Percentiles rank a stretch among this genome's conserved stretches.
phyloP scores from a whole-genome alignment of 2,113 vertebrate species.

The Hippopotamus amphibius region DNA sequence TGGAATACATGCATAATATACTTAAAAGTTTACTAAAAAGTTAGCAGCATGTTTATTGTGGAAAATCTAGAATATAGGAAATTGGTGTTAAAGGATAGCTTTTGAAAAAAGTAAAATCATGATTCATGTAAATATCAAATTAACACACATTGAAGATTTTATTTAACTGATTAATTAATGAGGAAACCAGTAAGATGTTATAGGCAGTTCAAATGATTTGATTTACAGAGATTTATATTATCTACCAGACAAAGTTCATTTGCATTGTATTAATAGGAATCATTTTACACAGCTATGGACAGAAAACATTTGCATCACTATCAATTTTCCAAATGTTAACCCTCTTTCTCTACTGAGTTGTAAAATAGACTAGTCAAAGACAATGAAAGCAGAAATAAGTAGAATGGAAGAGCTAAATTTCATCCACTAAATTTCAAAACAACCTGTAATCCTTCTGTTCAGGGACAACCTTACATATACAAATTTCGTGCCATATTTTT shows the following conservation, averaged over 20 bases:
- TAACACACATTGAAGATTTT: background rate
- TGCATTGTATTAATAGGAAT: slow-evolving; percentile 24
- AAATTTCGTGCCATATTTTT: slow-evolving; percentile 43
- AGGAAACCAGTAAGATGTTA: slow-evolving; percentile 10
- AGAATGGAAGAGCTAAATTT: background rate
- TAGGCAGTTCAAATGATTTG: slow-evolving; percentile 31
- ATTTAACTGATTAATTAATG: slow-evolving; percentile 50
- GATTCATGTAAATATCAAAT: slow-evolving; percentile 17
- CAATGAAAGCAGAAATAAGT: background rate
- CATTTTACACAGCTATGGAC: background rate
- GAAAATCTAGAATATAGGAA: slow-evolving; percentile 23
- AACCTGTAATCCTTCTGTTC: background rate
- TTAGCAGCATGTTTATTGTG: background rate
- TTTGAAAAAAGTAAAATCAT: slow-evolving; percentile 30
- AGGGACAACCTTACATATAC: background rate
- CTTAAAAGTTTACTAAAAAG: slow-evolving; percentile 17
- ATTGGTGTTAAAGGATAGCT: slow-evolving; percentile 13
- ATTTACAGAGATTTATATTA: slow-evolving; percentile 49
- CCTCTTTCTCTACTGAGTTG: background rate
- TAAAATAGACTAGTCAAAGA: slow-evolving; percentile 13
- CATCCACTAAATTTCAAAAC: slow-evolving; percentile 46
- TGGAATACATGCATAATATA: background rate
- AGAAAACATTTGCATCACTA: slow-evolving; percentile 35
- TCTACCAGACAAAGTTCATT: slow-evolving; percentile 45
- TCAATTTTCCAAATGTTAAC: slow-evolving; percentile 26